A percentile compares a stretch with the other conserved stretches of the same genome.
phyloP scores from a whole-genome alignment of 2,888 invertebrate species.

The Chrysopilus asiliformis region DNA sequence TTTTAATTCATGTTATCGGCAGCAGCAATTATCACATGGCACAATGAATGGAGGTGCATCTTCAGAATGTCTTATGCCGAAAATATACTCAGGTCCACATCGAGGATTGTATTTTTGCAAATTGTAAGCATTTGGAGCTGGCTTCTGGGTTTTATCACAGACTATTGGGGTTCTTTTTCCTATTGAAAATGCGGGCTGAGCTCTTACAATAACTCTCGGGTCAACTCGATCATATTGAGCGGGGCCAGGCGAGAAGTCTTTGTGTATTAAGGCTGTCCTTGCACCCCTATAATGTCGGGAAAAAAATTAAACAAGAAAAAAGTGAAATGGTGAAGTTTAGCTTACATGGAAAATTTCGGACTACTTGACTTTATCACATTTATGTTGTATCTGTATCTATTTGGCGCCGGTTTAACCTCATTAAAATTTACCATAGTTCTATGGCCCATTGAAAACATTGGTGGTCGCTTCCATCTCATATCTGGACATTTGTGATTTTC shows the following conservation, averaged over 20 bases:
- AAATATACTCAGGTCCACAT: conserved; percentile 24
- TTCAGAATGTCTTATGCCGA: conserved; percentile 26
- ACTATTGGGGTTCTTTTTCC: conserved; percentile 11
- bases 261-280: conserved; percentile 15
- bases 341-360: neutral
- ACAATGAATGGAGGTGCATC: conserved; percentile 31
- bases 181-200: conserved; percentile 26
- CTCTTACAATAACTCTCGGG: conserved; percentile 18
- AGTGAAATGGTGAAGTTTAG: neutral
- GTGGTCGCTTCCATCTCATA: conserved; percentile 23
- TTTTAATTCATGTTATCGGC: too few species aligned
- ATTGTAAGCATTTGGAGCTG: conserved; percentile 28
- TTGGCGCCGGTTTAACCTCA: conserved; percentile 25
- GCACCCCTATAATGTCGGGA: conserved; percentile 21
- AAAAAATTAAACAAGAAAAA: conserved; percentile 1
- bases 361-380: conserved; percentile 21
- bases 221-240: conserved; percentile 26
- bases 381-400: conserved; percentile 23
- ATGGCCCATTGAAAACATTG: conserved; percentile 42
- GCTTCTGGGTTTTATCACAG: conserved; percentile 17
- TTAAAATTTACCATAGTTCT: conserved; percentile 22
- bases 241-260: conserved; percentile 27
- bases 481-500: conserved; percentile 22
- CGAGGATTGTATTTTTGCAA: conserved; percentile 27
- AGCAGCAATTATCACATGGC: conserved; percentile 31